Percentiles rank a stretch among this genome's conserved stretches.
These are phyloP conservation scores for Anas flavirostris DNA, from an alignment of 2,797 vertebrate genomes.

Conservation along the genomic window DNA sequence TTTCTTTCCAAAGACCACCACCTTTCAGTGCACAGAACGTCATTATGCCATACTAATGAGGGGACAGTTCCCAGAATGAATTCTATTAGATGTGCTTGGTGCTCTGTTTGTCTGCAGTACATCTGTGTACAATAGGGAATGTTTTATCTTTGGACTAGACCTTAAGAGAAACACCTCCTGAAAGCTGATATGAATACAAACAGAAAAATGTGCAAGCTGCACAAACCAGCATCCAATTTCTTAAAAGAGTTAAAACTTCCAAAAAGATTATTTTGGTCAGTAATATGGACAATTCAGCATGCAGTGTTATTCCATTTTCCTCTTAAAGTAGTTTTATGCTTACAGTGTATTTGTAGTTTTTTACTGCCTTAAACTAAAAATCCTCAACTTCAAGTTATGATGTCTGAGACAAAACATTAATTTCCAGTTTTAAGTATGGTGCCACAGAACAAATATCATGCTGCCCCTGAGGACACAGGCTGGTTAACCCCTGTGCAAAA, in stretches of 20 bases:
- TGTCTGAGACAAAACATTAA: neutral
- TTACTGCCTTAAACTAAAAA: neutral
- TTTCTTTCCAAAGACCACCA: neutral
- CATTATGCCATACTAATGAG: neutral
- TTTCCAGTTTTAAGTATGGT: neutral
- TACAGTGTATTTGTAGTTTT: neutral
- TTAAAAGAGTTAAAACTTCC: neutral
- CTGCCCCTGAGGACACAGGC: neutral
- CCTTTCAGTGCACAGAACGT: neutral
- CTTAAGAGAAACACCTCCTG: neutral
- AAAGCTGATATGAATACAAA: neutral
- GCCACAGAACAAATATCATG: neutral
- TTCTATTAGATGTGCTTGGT: neutral
- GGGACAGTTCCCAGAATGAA: neutral
- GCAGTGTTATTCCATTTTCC: neutral
- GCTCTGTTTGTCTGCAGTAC: neutral
- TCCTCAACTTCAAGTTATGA: neutral
- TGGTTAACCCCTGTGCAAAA: neutral
- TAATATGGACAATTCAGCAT: neutral
- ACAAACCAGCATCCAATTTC: neutral
- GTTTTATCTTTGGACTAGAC: neutral
- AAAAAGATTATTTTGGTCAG: neutral
- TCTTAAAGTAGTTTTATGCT: neutral
- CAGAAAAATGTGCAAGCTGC: neutral
- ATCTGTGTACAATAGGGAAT: neutral